Evolutionary conservation across 2,888 invertebrate genomes (phyloP), one percentile per base, ranked within the genome.

Genomic region (Apoda limacodes): DNA sequence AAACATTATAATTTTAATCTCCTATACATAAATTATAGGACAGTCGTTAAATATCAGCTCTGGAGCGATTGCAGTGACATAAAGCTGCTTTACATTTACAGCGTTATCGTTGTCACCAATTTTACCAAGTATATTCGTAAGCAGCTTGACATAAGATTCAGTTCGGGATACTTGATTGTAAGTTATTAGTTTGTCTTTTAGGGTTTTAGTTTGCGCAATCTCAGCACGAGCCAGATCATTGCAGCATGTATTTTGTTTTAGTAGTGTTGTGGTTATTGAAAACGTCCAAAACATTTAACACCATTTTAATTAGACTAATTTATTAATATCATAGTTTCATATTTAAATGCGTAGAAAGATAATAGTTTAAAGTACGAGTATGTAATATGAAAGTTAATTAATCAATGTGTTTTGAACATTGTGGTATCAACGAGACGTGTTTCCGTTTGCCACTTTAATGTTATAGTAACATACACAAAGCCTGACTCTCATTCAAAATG

Each of bases 31-130:
- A 69, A 71, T 71, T 65, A 70, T 56, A 48, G 52, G 47, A 48
- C 52, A 58, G 62, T 62, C 66, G 67, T 72, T 71, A 74, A 75
- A 71, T 74, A 72, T 71, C 67, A 71, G 66, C 64, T 63, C 53
- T 53, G 56, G 63, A 59, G 62, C 60, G 57, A 64, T 69, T 66
- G 65, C 67, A 65, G 54, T 67, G 65, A 66, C 68, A 69, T 55
- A 65, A 63, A 66, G 62, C 60, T 62, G 60, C 52, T 61, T 55
- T 55, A 41, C 53, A 52, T 55, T 48, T 47, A 55, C 62, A 48
- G 58, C 27, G 21, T 52, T 58, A 60, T 47, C 29, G 37, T 29
- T 37, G 39, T 26, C 29, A 14, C 39, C 32, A 5, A 37, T n/a
- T 33, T 31, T 25, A 37, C 50, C 32, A 39, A 45, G 31, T 39